Conservation (phyloP, 2,797 vertebrate genomes). For the Adelosebastes latens region DNA sequence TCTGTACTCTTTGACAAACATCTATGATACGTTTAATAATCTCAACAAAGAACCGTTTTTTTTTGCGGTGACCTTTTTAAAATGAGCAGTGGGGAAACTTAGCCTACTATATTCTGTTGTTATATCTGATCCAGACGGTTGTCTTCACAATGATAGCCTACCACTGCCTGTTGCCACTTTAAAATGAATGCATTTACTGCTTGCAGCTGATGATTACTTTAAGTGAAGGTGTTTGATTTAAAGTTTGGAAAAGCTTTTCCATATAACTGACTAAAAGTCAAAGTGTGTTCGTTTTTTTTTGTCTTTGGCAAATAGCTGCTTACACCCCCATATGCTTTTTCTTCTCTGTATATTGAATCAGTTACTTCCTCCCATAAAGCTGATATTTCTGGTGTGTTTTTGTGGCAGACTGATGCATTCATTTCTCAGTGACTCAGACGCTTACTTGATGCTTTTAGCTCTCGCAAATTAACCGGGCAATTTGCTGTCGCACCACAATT, state of each 20-base stretch:
- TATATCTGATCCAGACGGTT: no score
- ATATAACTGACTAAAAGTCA: neutral
- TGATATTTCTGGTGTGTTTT: conserved; percentile 10
- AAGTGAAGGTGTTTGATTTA: neutral
- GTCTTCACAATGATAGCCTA: no score
- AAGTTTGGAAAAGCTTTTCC: neutral
- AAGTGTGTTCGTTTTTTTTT: neutral
- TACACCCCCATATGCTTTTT: neutral
- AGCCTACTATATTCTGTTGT: no score
- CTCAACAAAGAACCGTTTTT: no score
- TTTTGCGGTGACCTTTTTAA: no score
- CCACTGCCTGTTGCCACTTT: neutral
- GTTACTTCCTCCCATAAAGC: neutral
- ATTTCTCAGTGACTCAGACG: conserved; percentile 17
- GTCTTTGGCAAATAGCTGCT: neutral
- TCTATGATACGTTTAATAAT: no score
- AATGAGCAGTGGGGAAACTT: no score
- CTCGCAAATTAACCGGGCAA: conserved; percentile 48
- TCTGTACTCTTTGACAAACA: no score
- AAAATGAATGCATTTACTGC: neutral
- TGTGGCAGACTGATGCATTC: conserved; percentile 11
- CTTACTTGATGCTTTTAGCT: conserved; percentile 46
- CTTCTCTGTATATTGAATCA: conserved; percentile 29
- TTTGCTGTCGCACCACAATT: conserved; percentile 44
- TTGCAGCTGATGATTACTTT: neutral